A percentile compares a stretch with the other conserved stretches of the same genome.
Conservation (phyloP, 2,113 vertebrate genomes). For the Pandion haliaetus region DNA sequence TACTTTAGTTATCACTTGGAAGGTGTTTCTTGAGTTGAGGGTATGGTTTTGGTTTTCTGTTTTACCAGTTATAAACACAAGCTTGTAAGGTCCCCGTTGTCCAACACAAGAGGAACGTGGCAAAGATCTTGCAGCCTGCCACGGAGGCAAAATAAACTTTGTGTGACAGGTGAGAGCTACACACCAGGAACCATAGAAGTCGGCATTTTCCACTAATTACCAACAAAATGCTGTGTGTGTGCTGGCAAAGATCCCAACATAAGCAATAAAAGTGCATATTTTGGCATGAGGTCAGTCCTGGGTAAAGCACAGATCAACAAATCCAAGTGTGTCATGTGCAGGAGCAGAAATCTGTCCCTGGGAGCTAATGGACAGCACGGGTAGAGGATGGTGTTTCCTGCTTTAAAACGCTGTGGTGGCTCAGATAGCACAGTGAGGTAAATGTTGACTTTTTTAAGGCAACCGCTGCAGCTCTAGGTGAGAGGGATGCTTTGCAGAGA, state of each 20-base stretch:
- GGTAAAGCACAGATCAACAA: not conserved
- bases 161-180: not conserved
- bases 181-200: not conserved
- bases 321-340: not conserved
- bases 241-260: not conserved
- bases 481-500: slow-evolving; percentile 6
- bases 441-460: not conserved
- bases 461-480: not conserved
- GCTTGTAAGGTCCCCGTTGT: not conserved
- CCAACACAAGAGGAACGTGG: not conserved
- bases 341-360: not conserved
- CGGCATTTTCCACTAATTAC: slow-evolving; percentile 44
- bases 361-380: not conserved
- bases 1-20: not conserved
- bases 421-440: not conserved
- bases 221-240: not conserved
- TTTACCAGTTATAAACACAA: not conserved
- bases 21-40: not conserved
- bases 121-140: not conserved
- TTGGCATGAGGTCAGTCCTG: not conserved
- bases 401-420: not conserved
- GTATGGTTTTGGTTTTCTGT: not conserved
- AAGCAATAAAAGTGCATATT: not conserved
- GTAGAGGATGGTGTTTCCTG: not conserved
- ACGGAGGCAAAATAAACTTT: not conserved